Conservation (phyloP, 2,113 vertebrate genomes). For the Anguilla japonica region DNA sequence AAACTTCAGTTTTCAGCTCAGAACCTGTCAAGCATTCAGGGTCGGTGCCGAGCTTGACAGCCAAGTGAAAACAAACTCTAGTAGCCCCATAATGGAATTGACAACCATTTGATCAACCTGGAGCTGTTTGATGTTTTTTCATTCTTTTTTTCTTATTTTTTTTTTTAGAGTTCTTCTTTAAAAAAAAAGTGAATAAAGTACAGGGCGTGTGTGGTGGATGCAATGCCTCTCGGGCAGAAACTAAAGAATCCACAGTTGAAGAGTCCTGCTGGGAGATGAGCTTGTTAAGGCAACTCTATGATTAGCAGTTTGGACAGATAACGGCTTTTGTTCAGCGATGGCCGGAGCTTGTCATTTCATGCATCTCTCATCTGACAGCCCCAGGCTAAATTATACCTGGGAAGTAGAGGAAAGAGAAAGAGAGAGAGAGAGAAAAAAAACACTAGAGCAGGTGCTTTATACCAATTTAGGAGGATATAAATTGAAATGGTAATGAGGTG, state of each 20-base stretch:
- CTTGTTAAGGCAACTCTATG: slow-evolving; percentile 36
- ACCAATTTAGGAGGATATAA: slow-evolving; percentile 29
- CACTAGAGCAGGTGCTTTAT: slow-evolving; percentile 34
- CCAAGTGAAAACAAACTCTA: neutral
- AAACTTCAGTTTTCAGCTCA: neutral
- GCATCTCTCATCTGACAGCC: slow-evolving; percentile 21
- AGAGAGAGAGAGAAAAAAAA: neutral
- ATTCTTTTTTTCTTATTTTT: neutral
- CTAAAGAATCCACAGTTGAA: slow-evolving; percentile 28
- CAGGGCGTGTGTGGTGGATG: slow-evolving; percentile 28
- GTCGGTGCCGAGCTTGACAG: slow-evolving; percentile 2
- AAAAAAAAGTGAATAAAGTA: neutral
- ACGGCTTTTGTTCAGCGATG: slow-evolving; percentile 22
- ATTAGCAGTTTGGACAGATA: slow-evolving; percentile 33
- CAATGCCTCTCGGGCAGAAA: slow-evolving; percentile 39
- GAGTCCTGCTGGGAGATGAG: slow-evolving; percentile 45
- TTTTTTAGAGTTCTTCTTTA: neutral
- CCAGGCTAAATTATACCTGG: slow-evolving; percentile 23
- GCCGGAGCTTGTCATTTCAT: slow-evolving; percentile 22
- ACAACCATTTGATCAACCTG: slow-evolving; percentile 9
- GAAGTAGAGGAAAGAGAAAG: neutral
- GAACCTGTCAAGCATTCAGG: slow-evolving; percentile 11
- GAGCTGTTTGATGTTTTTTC: slow-evolving; percentile 8
- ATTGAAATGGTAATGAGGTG: slow-evolving; percentile 43
- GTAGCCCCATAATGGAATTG: slow-evolving; percentile 2